Evolutionary conservation across 2,888 invertebrate species (phyloP), one percentile per base, ranked within the genome.

Genomic region (Fragum whitleyi): DNA sequence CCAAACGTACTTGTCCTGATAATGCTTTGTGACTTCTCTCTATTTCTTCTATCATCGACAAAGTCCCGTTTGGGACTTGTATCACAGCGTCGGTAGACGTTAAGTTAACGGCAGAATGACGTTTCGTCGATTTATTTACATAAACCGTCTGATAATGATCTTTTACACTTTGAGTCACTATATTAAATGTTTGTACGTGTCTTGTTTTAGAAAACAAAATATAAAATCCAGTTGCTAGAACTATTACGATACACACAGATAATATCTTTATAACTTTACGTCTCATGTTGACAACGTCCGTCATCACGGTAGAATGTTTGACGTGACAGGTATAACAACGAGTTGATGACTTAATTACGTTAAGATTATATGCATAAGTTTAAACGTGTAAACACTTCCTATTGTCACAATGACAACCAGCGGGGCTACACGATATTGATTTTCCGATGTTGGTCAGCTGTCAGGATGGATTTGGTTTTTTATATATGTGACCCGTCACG

Each of bases 11-110:
- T 16, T 26, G 21, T 28, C 77, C 57, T 9, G 65, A 23, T 29
- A 23, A 28, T 23, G 55, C 29, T 47, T 55, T 42, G 42, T 77
- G 65, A 47, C 32, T 55, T 39, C 42, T 69, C 53, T 74, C 74
- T 14, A 78, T 78, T 32, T 70, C 61, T 55, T 78, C 62, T 55
- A 78, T 78, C 70, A 69, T 51, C 5, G 36, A 36, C 55, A 78
- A 26, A 68, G 62, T 53, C 19, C 42, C 57, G 28, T 65, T 51
- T 19, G 74, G 69, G 59, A 74, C 73, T 21, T 74, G 74, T 1
- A 74, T 39, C 16, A 69, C 74, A 0, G 59, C 78, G 14, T 0
- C 14, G 14, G 9, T 23, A 42, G 65, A 42, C 42, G 65, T 65
- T 7, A 32, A 6, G 16, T 29, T 29, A 11, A n/a, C 39, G 21